These are phyloP conservation scores for Orthosia incerta DNA, from an alignment of 2,888 invertebrate species.

Conservation along the genomic window DNA sequence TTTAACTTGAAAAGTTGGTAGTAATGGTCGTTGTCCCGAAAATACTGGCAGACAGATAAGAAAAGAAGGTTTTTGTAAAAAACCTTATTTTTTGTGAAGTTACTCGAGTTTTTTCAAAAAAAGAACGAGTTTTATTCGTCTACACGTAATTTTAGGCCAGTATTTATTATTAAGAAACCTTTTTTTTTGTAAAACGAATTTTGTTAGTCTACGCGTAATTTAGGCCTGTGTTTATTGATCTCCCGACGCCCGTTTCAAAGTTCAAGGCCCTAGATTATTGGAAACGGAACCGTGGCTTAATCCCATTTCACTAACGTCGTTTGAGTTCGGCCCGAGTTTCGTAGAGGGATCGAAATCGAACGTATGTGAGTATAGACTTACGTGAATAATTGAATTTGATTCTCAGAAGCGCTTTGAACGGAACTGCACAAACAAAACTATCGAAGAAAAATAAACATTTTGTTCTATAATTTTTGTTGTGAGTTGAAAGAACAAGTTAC, in stretches of 20 bases:
- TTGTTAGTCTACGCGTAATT: slow-evolving; percentile 28
- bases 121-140: background rate
- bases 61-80: background rate
- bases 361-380: slow-evolving; percentile 5
- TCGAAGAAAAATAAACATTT: background rate
- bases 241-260: slow-evolving; percentile 28
- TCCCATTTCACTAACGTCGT: slow-evolving; percentile 48
- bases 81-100: background rate
- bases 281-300: slow-evolving; percentile 31
- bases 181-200: background rate
- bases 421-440: slow-evolving; percentile 5
- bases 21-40: slow-evolving; percentile 12
- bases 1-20: slow-evolving; percentile 29
- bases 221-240: slow-evolving; percentile 43
- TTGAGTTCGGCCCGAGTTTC: slow-evolving; percentile 10
- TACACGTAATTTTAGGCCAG: slow-evolving; percentile 31
- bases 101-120: background rate
- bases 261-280: slow-evolving; percentile 44
- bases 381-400: slow-evolving; percentile 32
- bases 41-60: slow-evolving; percentile 13
- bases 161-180: slow-evolving; percentile 14
- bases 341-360: slow-evolving; percentile 10
- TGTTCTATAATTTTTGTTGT: slow-evolving; percentile 3
- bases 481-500: background rate
- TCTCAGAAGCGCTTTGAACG: slow-evolving; percentile 2